Percentiles rank a stretch among this genome's conserved stretches.
phyloP scores from a whole-genome alignment of 2,797 vertebrate genomes.

The Enteromius anoplus region DNA sequence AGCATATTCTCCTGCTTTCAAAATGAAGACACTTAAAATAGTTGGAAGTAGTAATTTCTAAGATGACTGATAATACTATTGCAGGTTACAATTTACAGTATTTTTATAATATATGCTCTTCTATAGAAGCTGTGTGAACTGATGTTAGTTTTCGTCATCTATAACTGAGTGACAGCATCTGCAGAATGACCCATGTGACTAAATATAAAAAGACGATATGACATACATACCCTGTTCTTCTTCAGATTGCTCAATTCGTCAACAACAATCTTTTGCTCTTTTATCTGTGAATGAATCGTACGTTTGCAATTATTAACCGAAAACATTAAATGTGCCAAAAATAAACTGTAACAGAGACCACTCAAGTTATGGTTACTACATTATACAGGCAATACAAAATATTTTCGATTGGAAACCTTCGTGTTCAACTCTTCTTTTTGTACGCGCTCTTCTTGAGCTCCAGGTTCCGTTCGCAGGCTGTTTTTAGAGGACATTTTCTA shows the following conservation, averaged over 20 bases:
- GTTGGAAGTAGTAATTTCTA: not conserved
- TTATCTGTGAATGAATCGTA: conserved; percentile 77
- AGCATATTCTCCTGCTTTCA: not conserved
- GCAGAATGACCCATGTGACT: not conserved
- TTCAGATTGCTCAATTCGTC: conserved; percentile 95
- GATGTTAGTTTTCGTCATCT: not conserved
- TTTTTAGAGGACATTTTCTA: conserved; percentile 68
- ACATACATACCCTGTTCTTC: conserved; percentile 85
- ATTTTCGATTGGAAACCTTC: conserved; percentile 67
- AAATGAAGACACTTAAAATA: not conserved
- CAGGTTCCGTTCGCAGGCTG: conserved; percentile 33
- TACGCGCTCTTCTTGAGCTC: conserved; percentile 54
- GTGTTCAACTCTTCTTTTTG: conserved; percentile 74
- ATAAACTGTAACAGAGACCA: not conserved
- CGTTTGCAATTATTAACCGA: not conserved
- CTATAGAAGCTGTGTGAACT: not conserved
- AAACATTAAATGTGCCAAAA: no score
- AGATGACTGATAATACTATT: not conserved
- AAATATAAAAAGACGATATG: no score
- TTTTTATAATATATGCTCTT: not conserved
- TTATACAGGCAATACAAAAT: not conserved
- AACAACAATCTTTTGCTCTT: conserved; percentile 88
- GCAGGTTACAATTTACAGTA: no score
- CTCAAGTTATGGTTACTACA: not conserved
- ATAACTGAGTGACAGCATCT: not conserved